Conservation (phyloP, 92 coral and sea anemone species). For the Micromussa lordhowensis region DNA sequence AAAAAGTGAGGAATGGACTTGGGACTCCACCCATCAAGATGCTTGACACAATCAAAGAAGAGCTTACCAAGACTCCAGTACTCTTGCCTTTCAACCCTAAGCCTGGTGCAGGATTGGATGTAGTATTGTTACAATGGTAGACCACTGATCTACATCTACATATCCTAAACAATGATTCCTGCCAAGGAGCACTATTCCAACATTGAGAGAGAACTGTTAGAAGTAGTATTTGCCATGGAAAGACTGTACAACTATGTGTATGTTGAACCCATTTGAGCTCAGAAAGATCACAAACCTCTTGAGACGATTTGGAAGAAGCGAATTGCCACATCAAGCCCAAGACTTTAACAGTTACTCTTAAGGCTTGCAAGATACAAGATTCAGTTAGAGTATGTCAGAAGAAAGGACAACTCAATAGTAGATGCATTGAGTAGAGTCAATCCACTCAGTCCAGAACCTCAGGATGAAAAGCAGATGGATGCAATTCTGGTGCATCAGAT, state of each 20-base stretch:
- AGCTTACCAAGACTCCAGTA: slow-evolving; percentile 20
- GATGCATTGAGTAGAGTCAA: slow-evolving; percentile 17
- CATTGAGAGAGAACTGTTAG: too few relatives aligned
- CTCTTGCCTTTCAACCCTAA: background rate
- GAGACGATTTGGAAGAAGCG: slow-evolving; percentile 14
- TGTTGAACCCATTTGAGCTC: slow-evolving; percentile 11
- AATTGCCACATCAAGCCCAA: too few relatives aligned
- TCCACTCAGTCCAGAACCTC: slow-evolving; percentile 25
- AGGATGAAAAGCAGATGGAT: slow-evolving; percentile 25
- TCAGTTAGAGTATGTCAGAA: background rate
- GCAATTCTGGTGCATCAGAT: slow-evolving; percentile 7
- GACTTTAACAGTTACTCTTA: too few relatives aligned
- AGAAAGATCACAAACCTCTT: background rate
- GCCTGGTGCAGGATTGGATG: slow-evolving; percentile 2
- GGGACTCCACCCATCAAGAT: slow-evolving; percentile 16
- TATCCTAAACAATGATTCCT: slow-evolving; percentile 7
- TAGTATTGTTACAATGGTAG: slow-evolving; percentile 11
- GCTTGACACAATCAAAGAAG: slow-evolving; percentile 28
- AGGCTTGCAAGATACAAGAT: too few relatives aligned
- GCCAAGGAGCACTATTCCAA: too few relatives aligned
- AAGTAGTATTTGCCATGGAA: slow-evolving; percentile 20
- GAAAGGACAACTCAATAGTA: slow-evolving; percentile 19
- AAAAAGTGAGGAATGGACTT: slow-evolving; percentile 9
- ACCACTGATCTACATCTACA: slow-evolving; percentile 14
- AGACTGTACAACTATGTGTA: slow-evolving; percentile 28